phyloP scores from a whole-genome alignment of 2,797 vertebrate species.

The Cuniculus paca region DNA sequence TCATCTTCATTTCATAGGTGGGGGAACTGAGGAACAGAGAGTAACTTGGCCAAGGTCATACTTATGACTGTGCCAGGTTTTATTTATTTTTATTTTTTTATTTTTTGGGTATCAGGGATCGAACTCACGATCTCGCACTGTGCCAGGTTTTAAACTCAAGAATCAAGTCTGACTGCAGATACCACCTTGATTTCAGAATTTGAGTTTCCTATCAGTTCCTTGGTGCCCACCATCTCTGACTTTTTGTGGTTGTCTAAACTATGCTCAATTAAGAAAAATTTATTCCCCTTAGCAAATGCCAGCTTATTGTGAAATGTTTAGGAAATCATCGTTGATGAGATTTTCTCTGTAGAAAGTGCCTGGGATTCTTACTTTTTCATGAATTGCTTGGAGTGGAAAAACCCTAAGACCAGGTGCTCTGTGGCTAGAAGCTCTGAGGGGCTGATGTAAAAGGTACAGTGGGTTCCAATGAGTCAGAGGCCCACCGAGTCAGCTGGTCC shows the following conservation, averaged over 20 bases:
- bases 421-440: not conserved
- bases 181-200: slow-evolving; percentile 8
- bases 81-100: too few relatives aligned
- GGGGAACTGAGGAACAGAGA: not conserved
- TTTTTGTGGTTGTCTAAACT: not conserved
- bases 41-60: not conserved
- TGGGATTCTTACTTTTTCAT: not conserved
- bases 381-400: not conserved
- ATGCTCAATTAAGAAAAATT: not conserved
- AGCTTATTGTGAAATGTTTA: slow-evolving; percentile 17
- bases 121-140: too few relatives aligned
- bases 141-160: not conserved
- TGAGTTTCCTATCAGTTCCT: not conserved
- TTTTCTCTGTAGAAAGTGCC: not conserved
- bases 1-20: not conserved
- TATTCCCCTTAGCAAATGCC: slow-evolving; percentile 31
- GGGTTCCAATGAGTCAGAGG: not conserved
- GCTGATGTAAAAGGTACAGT: not conserved
- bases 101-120: too few relatives aligned
- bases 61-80: not conserved
- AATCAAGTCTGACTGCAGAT: not conserved
- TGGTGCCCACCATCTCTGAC: not conserved
- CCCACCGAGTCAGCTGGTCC: not conserved
- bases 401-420: not conserved
- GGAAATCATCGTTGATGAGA: not conserved